Evolutionary conservation across 2,113 vertebrate genomes (phyloP).

Genomic region (Athene noctua): DNA sequence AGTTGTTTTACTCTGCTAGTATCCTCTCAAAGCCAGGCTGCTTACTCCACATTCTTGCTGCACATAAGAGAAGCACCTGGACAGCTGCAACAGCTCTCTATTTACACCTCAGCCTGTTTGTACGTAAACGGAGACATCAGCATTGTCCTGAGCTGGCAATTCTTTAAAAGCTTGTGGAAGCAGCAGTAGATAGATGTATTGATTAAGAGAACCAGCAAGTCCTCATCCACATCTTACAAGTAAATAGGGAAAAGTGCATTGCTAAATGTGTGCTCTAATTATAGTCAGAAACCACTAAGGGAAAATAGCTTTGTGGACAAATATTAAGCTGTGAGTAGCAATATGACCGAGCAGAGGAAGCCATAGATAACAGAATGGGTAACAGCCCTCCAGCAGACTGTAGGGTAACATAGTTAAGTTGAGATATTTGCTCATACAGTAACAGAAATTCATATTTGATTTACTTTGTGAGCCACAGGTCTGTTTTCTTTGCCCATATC

Average conservation of each 20-base stretch:
- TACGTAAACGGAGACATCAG: not conserved
- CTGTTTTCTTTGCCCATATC: not conserved
- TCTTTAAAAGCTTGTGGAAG: constrained; percentile 11
- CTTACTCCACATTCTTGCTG: not conserved
- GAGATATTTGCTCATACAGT: not conserved
- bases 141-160: not conserved
- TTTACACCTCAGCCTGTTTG: not conserved
- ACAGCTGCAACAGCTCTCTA: not conserved
- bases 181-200: not conserved
- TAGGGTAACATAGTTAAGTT: not conserved
- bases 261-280: constrained; percentile 30
- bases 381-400: not conserved
- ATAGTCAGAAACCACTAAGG: constrained; percentile 14
- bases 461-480: not conserved
- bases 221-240: not conserved
- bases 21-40: not conserved
- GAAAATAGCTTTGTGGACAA: not conserved
- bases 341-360: not conserved
- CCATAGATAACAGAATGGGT: not conserved
- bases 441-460: not conserved
- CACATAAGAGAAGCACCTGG: not conserved
- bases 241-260: not conserved
- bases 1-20: not conserved
- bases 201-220: constrained; percentile 1
- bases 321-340: not conserved